phyloP scores from a whole-genome alignment of 1,140 invertebrate species.

The Harlomillsia oculata region DNA sequence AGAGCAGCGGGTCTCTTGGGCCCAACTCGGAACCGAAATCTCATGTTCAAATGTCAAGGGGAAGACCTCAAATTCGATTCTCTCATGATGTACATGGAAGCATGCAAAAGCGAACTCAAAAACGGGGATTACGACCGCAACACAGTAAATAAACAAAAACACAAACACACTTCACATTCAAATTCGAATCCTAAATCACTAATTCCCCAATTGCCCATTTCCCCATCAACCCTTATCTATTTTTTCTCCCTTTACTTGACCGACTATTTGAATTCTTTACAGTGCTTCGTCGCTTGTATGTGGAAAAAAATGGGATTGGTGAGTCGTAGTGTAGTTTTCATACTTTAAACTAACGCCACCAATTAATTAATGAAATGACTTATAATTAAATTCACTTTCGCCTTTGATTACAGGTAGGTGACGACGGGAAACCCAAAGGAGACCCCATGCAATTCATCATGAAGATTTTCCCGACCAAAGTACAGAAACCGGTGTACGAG shows the following conservation, averaged over 20 bases:
- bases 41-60: not conserved
- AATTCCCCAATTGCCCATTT: too few relatives aligned
- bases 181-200: too few relatives aligned
- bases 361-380: not conserved
- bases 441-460: not conserved
- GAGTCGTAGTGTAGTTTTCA: not conserved
- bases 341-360: not conserved
- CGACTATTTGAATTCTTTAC: not conserved
- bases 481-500: not conserved
- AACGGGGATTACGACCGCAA: too few relatives aligned
- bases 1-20: too few relatives aligned
- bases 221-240: too few relatives aligned
- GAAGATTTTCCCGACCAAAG: not conserved
- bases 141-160: too few relatives aligned
- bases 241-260: not conserved
- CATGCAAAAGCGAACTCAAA: constrained; percentile 1
- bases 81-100: not conserved
- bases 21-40: too few relatives aligned
- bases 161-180: too few relatives aligned
- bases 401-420: not conserved
- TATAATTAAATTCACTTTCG: not conserved
- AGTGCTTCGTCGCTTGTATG: constrained; percentile 8
- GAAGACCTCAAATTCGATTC: not conserved
- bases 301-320: constrained; percentile 5
- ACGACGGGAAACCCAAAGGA: not conserved